Evolutionary conservation across 2,797 vertebrate genomes (phyloP), one percentile per base, ranked within the genome.

Genomic region (Rhynchonycteris naso): DNA sequence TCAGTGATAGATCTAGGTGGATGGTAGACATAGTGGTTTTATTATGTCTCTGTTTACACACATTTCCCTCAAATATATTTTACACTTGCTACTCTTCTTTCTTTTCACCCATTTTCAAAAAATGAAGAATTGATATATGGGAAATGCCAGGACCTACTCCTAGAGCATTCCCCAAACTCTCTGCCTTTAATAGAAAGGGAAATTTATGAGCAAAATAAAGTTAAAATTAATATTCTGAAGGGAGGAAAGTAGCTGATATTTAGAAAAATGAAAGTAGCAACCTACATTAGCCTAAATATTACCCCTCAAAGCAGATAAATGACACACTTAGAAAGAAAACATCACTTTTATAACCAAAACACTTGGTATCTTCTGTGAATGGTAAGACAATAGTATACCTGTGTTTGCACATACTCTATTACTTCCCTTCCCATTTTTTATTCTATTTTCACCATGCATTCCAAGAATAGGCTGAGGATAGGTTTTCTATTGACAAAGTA

Each of bases 211-310:
- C 30, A 85, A 56, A 56, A 65, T 13, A 76, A 86, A 87, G 35
- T 38, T 58, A 66, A 90, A 52, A 90, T 58, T 54, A 76, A 88
- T 85, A 82, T 43, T 66, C 21, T 61, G 12, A 28, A 90, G 54
- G 89, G 8, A 71, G n/a, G 35, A 88, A 94, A 65, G 30, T 68
- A 78, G 88, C 8, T 86, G 15, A 82, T 74, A 68, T 69, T 78
- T 93, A 66, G n/a, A 47, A 93, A 91, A 90, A 66, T 72, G 50
- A 86, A 86, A 91, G 38, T 22, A 68, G 14, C 30, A 85, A 35
- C 24, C 21, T 56, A 61, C 61, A 74, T 76, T 82, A 61, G 6
- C 26, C 26, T 52, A 90, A 56, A 75, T 94, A 74, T 88, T 74
- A n/a, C 26, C 35, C 56, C 63, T 81, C 43, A 80, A 72, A 88